A percentile compares a stretch with the other conserved stretches of the same genome.
Evolutionary conservation across 1,140 invertebrate species (phyloP).

Genomic region (Sitophilus oryzae): DNA sequence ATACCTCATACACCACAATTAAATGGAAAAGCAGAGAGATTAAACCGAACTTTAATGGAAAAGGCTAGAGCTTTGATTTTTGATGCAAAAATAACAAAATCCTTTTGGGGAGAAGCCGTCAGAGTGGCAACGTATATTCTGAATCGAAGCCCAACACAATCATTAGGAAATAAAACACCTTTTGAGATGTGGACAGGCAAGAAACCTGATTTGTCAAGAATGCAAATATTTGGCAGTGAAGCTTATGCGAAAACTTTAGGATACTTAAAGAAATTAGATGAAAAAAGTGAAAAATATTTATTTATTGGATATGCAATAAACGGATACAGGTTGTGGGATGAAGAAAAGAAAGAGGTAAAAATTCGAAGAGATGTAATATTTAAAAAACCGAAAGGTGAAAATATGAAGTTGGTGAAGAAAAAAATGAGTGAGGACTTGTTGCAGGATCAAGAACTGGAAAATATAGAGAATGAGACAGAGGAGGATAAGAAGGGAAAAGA

Average conservation of each 20-base stretch:
- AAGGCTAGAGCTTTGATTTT: constrained; percentile 38
- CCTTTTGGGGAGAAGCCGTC: constrained; percentile 38
- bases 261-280: constrained; percentile 15
- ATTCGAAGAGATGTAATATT: not conserved
- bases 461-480: constrained; percentile 1
- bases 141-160: constrained; percentile 31
- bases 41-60: constrained; percentile 40
- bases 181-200: constrained; percentile 35
- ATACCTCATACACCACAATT: constrained; percentile 38
- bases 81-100: constrained; percentile 24
- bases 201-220: constrained; percentile 30
- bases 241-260: constrained; percentile 21
- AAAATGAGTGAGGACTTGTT: not conserved
- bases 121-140: constrained; percentile 28
- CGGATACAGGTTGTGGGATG: too few species aligned
- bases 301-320: too few species aligned
- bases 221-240: constrained; percentile 34
- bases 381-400: not conserved
- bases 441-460: not conserved
- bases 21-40: constrained; percentile 43
- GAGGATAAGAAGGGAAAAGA: too few species aligned
- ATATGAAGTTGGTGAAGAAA: not conserved
- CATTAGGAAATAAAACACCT: constrained; percentile 27
- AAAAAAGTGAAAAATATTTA: too few species aligned
- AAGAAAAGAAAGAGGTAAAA: too few species aligned